A percentile compares a stretch with the other conserved stretches of the same genome.
These are phyloP conservation scores for Egretta garzetta DNA, from an alignment of 2,113 vertebrate genomes.

Conservation along the genomic window DNA sequence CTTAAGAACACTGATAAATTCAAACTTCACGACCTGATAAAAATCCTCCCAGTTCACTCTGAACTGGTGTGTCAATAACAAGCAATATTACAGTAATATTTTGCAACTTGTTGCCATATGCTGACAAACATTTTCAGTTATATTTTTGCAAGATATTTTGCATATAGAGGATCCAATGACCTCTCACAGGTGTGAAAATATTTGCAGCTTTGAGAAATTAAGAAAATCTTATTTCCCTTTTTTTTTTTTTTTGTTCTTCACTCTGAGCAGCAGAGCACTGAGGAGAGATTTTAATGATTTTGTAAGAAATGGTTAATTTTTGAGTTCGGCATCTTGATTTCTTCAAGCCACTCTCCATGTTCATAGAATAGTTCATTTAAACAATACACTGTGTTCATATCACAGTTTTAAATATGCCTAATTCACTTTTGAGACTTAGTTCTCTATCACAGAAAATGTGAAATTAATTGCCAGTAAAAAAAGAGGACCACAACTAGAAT, in stretches of 20 bases:
- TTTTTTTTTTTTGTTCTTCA: too few relatives aligned
- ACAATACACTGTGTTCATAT: neutral
- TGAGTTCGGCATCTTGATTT: neutral
- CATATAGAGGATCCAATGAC: neutral
- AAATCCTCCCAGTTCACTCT: neutral
- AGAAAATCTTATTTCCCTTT: neutral
- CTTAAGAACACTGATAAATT: neutral
- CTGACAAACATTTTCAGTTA: neutral
- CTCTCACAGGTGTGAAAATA: neutral
- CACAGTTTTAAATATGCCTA: neutral
- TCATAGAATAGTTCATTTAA: neutral
- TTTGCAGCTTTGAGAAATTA: neutral
- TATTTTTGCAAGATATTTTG: neutral
- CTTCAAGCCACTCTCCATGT: neutral
- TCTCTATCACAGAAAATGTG: neutral
- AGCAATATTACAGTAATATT: neutral
- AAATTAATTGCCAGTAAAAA: neutral
- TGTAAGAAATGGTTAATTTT: neutral
- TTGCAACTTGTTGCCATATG: neutral
- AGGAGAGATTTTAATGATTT: neutral
- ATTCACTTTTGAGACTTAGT: neutral
- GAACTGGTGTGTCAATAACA: neutral
- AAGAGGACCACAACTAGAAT: neutral
- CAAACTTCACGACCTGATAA: neutral
- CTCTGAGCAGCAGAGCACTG: neutral